Evolutionary conservation across 2,113 vertebrate genomes (phyloP), one percentile per base, ranked within the genome.

Genomic region (Tupaia tana): DNA sequence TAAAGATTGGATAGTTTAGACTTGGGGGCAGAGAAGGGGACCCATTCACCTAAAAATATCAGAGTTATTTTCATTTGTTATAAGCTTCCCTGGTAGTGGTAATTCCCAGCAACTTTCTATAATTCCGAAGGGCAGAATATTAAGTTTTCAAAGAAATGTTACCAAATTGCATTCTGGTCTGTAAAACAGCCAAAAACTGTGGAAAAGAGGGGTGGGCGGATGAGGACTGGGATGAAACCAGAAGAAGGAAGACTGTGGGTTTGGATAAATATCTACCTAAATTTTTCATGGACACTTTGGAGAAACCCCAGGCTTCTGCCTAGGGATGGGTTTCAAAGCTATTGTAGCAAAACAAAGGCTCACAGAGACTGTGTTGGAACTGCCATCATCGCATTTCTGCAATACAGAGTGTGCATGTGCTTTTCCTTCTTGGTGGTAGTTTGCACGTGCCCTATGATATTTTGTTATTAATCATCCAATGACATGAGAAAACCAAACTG

Each of bases 381-480:
- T 78, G 25, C 22, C 81, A 66, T 27, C 20, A 54, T 52, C 61
- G 15, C 27, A 31, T 79, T 96, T 92, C 69, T 80, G 31, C 9
- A 71, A 82, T 70, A 70, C 11, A 20, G 54, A 52, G 6, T 29
- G 14, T 78, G 29, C 12, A 2, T 61, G 69, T 56, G 29, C 25
- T 84, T 95, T 95, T 70, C 52, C 18, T 61, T 90, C 34, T 81
- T 43, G 58, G 82, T 58, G 43, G 34, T 63, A 19, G 25, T 94
- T 96, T 66, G 77, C 83, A 66, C 0, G 22, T 92, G 83, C 61
- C 70, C 56, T 43, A 29, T 31, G 27, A 43, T n/a, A 78, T 59
- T 96, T 83, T 70, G 86, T 75, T 96, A 91, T 96, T 94, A 78
- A 93, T 91, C 87, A 95, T 91, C 66, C 67, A 84, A 15, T 70